Evolutionary conservation across 1,140 invertebrate genomes (phyloP), one percentile per base, ranked within the genome.

Genomic region (Mya arenaria): DNA sequence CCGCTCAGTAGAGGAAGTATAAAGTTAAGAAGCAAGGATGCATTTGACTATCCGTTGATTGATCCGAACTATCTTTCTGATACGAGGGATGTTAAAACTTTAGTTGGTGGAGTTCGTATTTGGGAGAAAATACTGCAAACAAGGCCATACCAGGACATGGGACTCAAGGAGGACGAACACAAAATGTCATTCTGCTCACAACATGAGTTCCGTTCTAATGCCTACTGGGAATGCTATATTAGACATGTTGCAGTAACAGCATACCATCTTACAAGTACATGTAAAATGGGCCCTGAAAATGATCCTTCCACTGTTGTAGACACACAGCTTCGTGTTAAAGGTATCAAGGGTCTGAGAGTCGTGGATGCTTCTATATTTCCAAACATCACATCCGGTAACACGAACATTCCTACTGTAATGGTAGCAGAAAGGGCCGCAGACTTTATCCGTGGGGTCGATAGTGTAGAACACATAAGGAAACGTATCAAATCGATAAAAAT

Each of bases 31-130:
- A 85, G 63, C 41, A 94, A 93, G 32, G 96, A 98, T 91, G 97
- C 98, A 0, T 94, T 96, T n/a, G 94, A 96, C 3, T 94, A 96
- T 83, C 97, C 97, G 0, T 94, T 96, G 1, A 96, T 99, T 23
- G 96, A 97, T 90, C 97, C 98, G 0, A 86, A 84, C 37, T 93
- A 87, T 85, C 86, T 81, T 32, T 85, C 73, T 10, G 41, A 88
- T 44, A 48, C 32, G 23, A 58, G 73, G 44, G 85, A 86, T 83
- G 34, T 85, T 10, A 69, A 81, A 17, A 41, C 44, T 36, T 60
- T 73, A 4, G 37, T 58, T 28, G 34, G 30, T 56, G 71, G 71
- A 39, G 52, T 80, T 34, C 44, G 78, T 32, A 39, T 80, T 19
- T 39, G 62, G 52, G 52, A 80, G 30, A 48, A 56, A 25, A 48